phyloP scores from a whole-genome alignment of 2,797 vertebrate species.

The Cygnus olor region DNA sequence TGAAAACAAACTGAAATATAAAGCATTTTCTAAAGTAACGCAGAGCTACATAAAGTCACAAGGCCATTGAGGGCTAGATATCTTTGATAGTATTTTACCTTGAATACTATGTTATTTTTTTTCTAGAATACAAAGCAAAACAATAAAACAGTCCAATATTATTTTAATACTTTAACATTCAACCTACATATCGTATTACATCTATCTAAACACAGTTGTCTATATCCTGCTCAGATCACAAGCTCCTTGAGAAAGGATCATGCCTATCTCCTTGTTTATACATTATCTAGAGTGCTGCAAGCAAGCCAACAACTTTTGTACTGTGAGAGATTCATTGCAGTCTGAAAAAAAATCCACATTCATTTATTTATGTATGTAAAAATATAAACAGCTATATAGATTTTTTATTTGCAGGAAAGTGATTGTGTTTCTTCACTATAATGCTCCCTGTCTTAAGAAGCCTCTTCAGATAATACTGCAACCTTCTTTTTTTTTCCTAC shows the following conservation, averaged over 20 bases:
- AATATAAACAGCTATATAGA: neutral
- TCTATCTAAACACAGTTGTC: conserved; percentile 12
- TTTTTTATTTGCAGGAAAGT: conserved; percentile 31
- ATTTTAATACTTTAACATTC: conserved; percentile 40
- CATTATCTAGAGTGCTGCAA: neutral
- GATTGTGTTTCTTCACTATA: conserved; percentile 35
- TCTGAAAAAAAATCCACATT: fast-evolving
- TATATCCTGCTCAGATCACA: neutral
- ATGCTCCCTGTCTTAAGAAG: conserved; percentile 44
- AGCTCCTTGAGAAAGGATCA: neutral
- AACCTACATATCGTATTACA: neutral
- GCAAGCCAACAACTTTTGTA: neutral
- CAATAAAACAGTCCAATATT: conserved; percentile 12
- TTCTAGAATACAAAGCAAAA: conserved; percentile 18
- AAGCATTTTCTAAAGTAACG: conserved; percentile 53
- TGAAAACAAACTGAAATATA: conserved; percentile 39
- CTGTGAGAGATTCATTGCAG: neutral
- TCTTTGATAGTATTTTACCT: conserved; percentile 63
- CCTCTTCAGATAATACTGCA: conserved; percentile 30
- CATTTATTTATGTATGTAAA: neutral
- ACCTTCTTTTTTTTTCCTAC: neutral
- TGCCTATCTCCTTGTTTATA: neutral
- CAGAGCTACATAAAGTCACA: conserved; percentile 15
- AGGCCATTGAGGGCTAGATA: conserved; percentile 62
- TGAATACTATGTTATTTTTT: conserved; percentile 49